Base-by-base conservation (phyloP, 1,140 invertebrate species). In the Pseudoatta argentina region DNA sequence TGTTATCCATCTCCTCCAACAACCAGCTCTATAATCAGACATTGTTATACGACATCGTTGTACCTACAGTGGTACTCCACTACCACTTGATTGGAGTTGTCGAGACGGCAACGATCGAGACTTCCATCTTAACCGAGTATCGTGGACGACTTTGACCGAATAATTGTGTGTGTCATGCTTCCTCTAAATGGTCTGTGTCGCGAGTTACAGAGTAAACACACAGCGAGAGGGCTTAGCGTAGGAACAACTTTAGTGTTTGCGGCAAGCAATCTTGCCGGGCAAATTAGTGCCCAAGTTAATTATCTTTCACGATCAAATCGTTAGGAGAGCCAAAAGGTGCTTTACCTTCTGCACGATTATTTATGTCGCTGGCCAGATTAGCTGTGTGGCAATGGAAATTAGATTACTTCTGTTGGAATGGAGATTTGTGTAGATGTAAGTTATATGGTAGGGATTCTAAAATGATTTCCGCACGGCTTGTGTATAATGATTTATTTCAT, bases 241-340 rank as follows among this genome's bases (percentile, higher is more conserved):
- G 55, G 24, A 48, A 57, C 18, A 55, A 75, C 69, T 83, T 75
- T 24, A 63, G 69, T 83, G 79, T 83, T 83, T 83, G 79, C 79
- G 69, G 79, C 55, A 83, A 51, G 69, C 69, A 83, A 83, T 83
- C 79, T 83, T 83, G 55, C 39, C 14, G 79, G 57, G 79, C 79
- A 73, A 83, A 83, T 83, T 83, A 83, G 55, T 82, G 79, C 21
- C 24, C 34, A 67, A 83, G 69, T 83, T 83, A 61, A 83, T 73
- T 75, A 83, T 83, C 79, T 34, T 34, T 44, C 39, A 67, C 69
- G 55, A 83, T 83, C 79, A 75, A 48, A 73, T 39, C 14, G 39
- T 61, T 61, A 34, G 18, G 39, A 73, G 55, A 30, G 27, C 69
- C 69, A 63, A 83, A 51, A 34, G 24, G 39, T 27, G 12, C 67